These are phyloP conservation scores for Paedocypris sp. DNA, from an alignment of 2,113 vertebrate species.

Conservation along the genomic window DNA sequence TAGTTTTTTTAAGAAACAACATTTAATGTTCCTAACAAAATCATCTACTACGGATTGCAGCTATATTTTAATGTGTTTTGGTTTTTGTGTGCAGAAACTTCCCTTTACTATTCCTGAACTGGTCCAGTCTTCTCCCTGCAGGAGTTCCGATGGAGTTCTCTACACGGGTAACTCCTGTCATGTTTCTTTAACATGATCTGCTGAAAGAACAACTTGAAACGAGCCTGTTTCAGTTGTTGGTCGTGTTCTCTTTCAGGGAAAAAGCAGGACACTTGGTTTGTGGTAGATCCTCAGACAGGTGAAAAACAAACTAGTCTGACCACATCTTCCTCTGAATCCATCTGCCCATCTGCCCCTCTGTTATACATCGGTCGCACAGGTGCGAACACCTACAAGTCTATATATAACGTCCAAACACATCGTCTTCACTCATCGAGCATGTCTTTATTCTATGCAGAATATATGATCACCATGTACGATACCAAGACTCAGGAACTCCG, in stretches of 20 bases:
- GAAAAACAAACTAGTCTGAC: slow-evolving; percentile 84
- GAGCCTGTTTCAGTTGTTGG: neutral
- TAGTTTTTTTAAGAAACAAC: too few species aligned
- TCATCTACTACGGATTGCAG: too few species aligned
- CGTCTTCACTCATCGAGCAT: slow-evolving; percentile 4
- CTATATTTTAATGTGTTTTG: too few species aligned
- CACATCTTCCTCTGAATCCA: slow-evolving; percentile 70
- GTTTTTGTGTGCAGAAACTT: slow-evolving; percentile 70
- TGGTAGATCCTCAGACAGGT: slow-evolving; percentile 90
- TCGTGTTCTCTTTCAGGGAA: slow-evolving; percentile 60
- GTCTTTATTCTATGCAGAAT: slow-evolving; percentile 71
- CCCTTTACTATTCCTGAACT: slow-evolving; percentile 93
- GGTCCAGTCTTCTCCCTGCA: slow-evolving; percentile 89
- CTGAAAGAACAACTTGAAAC: too few species aligned
- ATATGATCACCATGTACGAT: slow-evolving; percentile 91
- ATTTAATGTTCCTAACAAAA: too few species aligned
- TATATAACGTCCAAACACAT: too few species aligned
- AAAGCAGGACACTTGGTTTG: slow-evolving; percentile 90
- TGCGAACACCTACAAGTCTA: slow-evolving; percentile 42
- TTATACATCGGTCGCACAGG: slow-evolving; percentile 91
- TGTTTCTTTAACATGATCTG: too few species aligned
- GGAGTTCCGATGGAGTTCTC: slow-evolving; percentile 85
- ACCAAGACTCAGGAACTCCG: slow-evolving; percentile 76
- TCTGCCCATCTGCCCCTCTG: slow-evolving; percentile 72
- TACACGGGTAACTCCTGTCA: slow-evolving; percentile 74